phyloP scores from a whole-genome alignment of 2,797 vertebrate genomes.

The Melanotaenia parkinsoni region DNA sequence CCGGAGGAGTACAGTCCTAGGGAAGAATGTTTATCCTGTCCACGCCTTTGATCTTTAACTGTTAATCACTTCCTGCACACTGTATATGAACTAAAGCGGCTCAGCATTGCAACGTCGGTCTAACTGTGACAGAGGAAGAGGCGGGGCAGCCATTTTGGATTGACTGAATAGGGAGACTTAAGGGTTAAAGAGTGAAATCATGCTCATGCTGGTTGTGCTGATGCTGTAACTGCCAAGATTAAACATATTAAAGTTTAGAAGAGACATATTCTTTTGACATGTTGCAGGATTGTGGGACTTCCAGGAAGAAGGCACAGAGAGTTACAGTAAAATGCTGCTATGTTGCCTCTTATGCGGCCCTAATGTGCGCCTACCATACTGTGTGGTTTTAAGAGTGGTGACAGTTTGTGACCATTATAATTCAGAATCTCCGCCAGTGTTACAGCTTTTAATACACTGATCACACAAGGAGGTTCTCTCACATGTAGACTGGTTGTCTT shows the following conservation, averaged over 20 bases:
- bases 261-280: slow-evolving; percentile 42
- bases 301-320: slow-evolving; percentile 57
- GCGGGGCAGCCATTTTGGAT: slow-evolving; percentile 62
- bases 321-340: slow-evolving; percentile 66
- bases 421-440: slow-evolving; percentile 50
- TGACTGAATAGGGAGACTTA: slow-evolving; percentile 23
- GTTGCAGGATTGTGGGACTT: slow-evolving; percentile 53
- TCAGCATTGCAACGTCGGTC: slow-evolving; percentile 16
- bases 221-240: slow-evolving; percentile 14
- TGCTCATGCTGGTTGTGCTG: not conserved
- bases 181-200: slow-evolving; percentile 35
- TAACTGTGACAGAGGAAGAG: slow-evolving; percentile 39
- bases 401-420: slow-evolving; percentile 61
- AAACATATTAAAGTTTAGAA: slow-evolving; percentile 30
- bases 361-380: slow-evolving; percentile 57
- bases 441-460: slow-evolving; percentile 2
- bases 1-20: slow-evolving; percentile 79
- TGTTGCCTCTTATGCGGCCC: slow-evolving; percentile 42
- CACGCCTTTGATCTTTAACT: slow-evolving; percentile 86
- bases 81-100: slow-evolving; percentile 82
- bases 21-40: slow-evolving; percentile 89
- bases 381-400: slow-evolving; percentile 64
- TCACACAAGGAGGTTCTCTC: slow-evolving; percentile 27
- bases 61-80: slow-evolving; percentile 89
- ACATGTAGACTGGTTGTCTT: slow-evolving; percentile 24